A percentile compares a stretch with the other conserved stretches of the same genome.
Conservation (phyloP, 2,797 vertebrate genomes). For the Microctenopoma steveboyesi region DNA sequence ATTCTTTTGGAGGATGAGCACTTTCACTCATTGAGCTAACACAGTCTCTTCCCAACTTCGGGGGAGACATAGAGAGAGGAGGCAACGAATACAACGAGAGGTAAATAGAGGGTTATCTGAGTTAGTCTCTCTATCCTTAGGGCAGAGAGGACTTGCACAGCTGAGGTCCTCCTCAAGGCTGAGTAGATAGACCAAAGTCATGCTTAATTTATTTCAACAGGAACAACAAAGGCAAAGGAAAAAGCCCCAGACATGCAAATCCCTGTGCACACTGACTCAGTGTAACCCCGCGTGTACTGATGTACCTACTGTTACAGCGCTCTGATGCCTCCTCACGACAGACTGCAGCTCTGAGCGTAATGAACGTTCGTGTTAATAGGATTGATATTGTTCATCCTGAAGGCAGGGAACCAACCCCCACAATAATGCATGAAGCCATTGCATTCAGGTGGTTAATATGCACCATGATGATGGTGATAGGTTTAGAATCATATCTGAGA, state of each 20-base stretch:
- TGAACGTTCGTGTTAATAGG: constrained; percentile 25
- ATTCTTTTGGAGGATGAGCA: constrained; percentile 1
- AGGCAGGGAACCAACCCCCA: neutral
- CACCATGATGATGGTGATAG: neutral
- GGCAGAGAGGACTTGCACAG: constrained; percentile 42
- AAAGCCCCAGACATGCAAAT: constrained; percentile 32
- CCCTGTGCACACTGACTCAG: constrained; percentile 9
- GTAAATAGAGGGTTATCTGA: constrained; percentile 15
- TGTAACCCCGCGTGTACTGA: constrained; percentile 9
- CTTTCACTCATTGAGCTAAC: neutral
- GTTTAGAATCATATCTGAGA: constrained; percentile 15
- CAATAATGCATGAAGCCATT: constrained; percentile 12
- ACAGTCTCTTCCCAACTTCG: constrained; percentile 3
- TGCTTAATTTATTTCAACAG: constrained; percentile 49
- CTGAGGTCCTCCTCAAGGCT: constrained; percentile 56
- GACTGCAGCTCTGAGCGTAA: constrained; percentile 11
- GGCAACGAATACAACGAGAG: constrained; percentile 15
- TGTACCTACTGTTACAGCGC: neutral
- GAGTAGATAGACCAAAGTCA: constrained; percentile 34
- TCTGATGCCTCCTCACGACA: neutral
- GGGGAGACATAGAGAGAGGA: constrained; percentile 1
- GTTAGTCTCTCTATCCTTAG: constrained; percentile 18
- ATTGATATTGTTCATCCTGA: constrained; percentile 39
- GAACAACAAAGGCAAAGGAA: constrained; percentile 37
- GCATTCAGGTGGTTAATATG: constrained; percentile 6